Percentiles rank a stretch among this genome's conserved stretches.
phyloP scores from a whole-genome alignment of 2,888 invertebrate genomes.

The Melinaea menophilus region DNA sequence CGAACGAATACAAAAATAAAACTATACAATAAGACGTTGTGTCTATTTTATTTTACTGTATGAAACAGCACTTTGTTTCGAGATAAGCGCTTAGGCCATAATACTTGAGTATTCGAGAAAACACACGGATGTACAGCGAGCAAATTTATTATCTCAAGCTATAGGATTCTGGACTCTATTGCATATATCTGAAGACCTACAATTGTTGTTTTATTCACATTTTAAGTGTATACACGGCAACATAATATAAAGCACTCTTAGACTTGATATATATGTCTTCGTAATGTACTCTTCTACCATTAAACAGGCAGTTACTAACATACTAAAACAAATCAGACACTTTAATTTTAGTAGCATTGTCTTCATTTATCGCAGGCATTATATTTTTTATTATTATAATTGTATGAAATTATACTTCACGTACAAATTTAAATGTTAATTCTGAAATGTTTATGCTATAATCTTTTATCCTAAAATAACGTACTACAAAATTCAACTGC shows the following conservation, averaged over 20 bases:
- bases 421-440: too few relatives aligned
- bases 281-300: background rate
- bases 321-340: background rate
- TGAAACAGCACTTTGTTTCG: conserved; percentile 35
- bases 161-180: conserved; percentile 1
- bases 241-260: conserved; percentile 1
- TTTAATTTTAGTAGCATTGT: background rate
- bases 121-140: conserved; percentile 13
- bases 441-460: too few relatives aligned
- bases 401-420: background rate
- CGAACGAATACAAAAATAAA: conserved; percentile 21
- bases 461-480: too few relatives aligned
- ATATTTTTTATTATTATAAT: too few relatives aligned
- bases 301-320: background rate
- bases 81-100: conserved; percentile 33
- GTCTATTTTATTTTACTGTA: conserved; percentile 31
- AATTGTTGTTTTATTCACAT: background rate
- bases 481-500: too few relatives aligned
- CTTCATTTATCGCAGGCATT: too few relatives aligned
- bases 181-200: background rate
- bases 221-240: conserved; percentile 2
- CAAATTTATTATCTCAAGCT: conserved; percentile 9
- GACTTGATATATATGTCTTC: conserved; percentile 3
- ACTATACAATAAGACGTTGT: conserved; percentile 21
- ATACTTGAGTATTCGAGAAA: conserved; percentile 27